Percentiles rank a stretch among this genome's conserved stretches.
Conservation (phyloP, 2,113 vertebrate genomes). For the Pelvicachromis taeniatus region DNA sequence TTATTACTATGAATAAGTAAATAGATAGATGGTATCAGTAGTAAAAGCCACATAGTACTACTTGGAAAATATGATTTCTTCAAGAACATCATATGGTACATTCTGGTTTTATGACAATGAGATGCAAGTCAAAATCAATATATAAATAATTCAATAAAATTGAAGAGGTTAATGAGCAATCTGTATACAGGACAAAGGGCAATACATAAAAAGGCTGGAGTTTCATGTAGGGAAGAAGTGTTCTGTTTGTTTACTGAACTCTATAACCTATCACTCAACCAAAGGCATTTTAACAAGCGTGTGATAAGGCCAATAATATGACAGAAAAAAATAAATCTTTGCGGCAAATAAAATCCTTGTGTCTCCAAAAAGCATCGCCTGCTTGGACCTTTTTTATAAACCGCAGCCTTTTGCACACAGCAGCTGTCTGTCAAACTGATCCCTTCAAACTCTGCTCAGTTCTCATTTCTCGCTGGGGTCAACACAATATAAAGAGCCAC, state of each 20-base stretch:
- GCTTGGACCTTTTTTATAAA: background rate
- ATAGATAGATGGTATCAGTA: background rate
- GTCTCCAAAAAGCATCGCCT: background rate
- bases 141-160: background rate
- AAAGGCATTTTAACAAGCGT: background rate
- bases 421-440: conserved; percentile 29
- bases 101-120: background rate
- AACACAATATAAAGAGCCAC: conserved; percentile 24
- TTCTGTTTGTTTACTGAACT: background rate
- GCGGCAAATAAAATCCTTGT: conserved; percentile 3
- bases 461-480: conserved; percentile 13
- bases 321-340: background rate
- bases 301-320: background rate
- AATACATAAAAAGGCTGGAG: background rate
- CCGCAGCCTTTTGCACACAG: background rate
- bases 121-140: background rate
- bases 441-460: background rate
- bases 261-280: background rate
- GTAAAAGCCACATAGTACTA: background rate
- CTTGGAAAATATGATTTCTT: background rate
- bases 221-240: background rate
- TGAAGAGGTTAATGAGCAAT: background rate
- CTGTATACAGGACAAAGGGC: background rate
- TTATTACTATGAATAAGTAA: background rate
- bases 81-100: background rate